A percentile compares a stretch with the other conserved stretches of the same genome.
Conservation (phyloP, 2,888 invertebrate species). For the Cordylochernes scorpioides region DNA sequence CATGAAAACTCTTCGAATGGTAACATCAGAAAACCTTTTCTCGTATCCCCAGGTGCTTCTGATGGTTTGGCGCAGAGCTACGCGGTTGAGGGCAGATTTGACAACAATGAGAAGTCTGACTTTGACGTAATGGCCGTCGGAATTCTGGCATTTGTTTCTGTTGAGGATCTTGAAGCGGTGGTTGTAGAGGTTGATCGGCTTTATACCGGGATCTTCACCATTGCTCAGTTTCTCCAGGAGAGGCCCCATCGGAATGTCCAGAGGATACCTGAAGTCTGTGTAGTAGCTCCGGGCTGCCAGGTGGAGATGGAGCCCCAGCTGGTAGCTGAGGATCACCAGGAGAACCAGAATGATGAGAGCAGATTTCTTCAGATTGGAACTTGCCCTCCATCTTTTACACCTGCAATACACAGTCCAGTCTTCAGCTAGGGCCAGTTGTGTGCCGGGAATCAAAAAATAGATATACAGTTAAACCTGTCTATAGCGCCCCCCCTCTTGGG, state of each 20-base stretch:
- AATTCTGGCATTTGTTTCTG: conserved; percentile 16
- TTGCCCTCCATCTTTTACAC: too few relatives aligned
- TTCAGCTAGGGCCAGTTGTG: too few relatives aligned
- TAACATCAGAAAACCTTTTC: conserved; percentile 43
- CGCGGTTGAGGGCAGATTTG: conserved; percentile 47
- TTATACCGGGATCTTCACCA: conserved; percentile 30
- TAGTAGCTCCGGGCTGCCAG: too few relatives aligned
- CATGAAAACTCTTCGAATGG: conserved; percentile 45
- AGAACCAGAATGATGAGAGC: too few relatives aligned
- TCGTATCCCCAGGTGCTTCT: conserved; percentile 59
- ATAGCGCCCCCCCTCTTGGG: too few relatives aligned
- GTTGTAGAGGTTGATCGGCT: conserved; percentile 28
- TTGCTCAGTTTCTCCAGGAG: conserved; percentile 27
- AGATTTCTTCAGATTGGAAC: too few relatives aligned
- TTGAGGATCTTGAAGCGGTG: conserved; percentile 16
- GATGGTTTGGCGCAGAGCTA: conserved; percentile 39
- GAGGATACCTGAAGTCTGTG: conserved; percentile 45
- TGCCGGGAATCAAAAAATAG: too few relatives aligned
- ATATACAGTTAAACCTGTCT: too few relatives aligned
- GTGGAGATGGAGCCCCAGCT: too few relatives aligned
- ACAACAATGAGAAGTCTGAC: conserved; percentile 45
- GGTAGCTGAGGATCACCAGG: too few relatives aligned
- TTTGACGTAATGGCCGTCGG: conserved; percentile 16
- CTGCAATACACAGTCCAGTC: too few relatives aligned
- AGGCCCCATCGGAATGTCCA: conserved; percentile 35